phyloP scores from a whole-genome alignment of 2,797 vertebrate genomes.

The Eremophila alpestris region DNA sequence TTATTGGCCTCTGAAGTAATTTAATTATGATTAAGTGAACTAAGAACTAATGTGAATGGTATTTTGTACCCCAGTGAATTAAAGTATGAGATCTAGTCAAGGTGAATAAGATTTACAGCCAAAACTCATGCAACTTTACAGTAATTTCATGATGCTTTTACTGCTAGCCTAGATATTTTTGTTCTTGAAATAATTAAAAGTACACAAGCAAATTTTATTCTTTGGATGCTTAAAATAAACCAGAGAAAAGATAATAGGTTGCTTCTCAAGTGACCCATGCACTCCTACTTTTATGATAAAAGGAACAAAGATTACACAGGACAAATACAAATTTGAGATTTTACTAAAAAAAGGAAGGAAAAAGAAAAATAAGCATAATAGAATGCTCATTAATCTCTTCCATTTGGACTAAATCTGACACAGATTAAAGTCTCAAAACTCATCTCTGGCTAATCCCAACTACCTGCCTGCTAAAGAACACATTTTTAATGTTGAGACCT shows the following conservation, averaged over 20 bases:
- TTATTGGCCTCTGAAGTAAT: constrained; percentile 77
- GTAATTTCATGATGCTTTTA: constrained; percentile 76
- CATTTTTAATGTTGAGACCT: not conserved
- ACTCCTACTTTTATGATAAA: constrained; percentile 30
- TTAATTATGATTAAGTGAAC: constrained; percentile 82
- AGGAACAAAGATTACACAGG: not conserved
- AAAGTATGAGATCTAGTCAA: constrained; percentile 76
- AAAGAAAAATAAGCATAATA: not conserved
- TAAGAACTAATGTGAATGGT: constrained; percentile 76
- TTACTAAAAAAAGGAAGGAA: not conserved
- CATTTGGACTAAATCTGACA: constrained; percentile 1
- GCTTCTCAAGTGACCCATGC: constrained; percentile 43
- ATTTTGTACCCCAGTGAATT: constrained; percentile 79
- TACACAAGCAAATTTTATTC: constrained; percentile 53
- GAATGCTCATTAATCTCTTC: not conserved
- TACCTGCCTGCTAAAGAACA: not conserved
- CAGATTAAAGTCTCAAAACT: not conserved
- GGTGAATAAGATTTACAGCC: constrained; percentile 78
- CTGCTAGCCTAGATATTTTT: constrained; percentile 59
- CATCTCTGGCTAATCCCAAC: constrained; percentile 12
- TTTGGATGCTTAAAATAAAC: constrained; percentile 53
- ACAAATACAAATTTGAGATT: not conserved
- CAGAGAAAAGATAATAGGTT: constrained; percentile 35
- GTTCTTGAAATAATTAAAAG: constrained; percentile 75
- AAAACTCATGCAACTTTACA: constrained; percentile 75